Evolutionary conservation across 1,140 invertebrate species (phyloP).

Genomic region (Drosophila bocqueti): DNA sequence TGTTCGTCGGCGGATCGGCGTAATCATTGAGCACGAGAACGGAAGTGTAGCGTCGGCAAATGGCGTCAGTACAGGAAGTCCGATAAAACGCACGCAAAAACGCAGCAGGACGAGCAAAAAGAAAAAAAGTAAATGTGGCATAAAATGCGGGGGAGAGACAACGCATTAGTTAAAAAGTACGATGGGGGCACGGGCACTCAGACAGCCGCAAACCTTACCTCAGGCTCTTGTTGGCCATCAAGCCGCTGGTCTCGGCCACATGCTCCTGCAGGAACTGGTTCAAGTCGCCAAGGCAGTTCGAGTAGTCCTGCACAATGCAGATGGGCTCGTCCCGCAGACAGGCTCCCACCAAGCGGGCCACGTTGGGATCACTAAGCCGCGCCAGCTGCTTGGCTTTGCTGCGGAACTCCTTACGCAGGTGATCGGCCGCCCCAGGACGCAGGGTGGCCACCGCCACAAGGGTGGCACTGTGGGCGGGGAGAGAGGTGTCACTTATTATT

Average conservation of each 20-base stretch:
- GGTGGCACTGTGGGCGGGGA: conserved; percentile 84
- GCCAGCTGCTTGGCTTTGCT: conserved; percentile 91
- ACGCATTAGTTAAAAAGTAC: conserved; percentile 45
- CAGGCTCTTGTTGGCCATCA: conserved; percentile 71
- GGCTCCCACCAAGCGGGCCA: conserved; percentile 91
- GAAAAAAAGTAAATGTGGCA: conserved; percentile 22
- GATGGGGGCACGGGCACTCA: not conserved
- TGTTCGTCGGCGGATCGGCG: conserved; percentile 61
- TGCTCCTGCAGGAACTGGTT: conserved; percentile 92
- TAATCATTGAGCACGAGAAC: conserved; percentile 84
- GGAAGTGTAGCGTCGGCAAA: conserved; percentile 81
- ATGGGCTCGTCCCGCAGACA: conserved; percentile 91
- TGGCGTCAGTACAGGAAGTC: conserved; percentile 79
- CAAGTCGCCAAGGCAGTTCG: conserved; percentile 88
- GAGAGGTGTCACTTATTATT: not conserved
- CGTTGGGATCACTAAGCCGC: conserved; percentile 91
- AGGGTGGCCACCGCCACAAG: conserved; percentile 92
- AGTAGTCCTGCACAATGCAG: conserved; percentile 89
- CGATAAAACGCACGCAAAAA: conserved; percentile 76
- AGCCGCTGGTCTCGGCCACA: conserved; percentile 88
- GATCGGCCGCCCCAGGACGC: conserved; percentile 87
- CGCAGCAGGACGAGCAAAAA: conserved; percentile 26
- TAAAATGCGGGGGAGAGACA: conserved; percentile 27
- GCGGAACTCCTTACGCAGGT: conserved; percentile 88
- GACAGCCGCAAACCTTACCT: conserved; percentile 46